Percentiles rank a stretch among this genome's conserved stretches.
These are phyloP conservation scores for Gasterosteus nipponicus DNA, from an alignment of 2,113 vertebrate species.

Conservation along the genomic window DNA sequence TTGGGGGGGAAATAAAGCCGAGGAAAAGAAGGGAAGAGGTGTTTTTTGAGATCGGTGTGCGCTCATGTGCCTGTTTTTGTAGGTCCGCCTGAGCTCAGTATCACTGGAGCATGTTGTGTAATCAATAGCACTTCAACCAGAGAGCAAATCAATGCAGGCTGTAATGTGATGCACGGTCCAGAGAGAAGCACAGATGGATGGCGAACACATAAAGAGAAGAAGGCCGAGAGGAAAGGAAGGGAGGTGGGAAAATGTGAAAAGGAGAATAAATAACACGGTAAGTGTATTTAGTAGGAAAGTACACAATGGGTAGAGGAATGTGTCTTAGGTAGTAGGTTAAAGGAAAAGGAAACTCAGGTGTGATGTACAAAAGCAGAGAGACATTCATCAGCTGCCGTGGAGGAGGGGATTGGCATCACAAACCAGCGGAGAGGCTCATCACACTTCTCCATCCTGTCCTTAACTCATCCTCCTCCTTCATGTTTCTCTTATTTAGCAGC, in stretches of 20 bases:
- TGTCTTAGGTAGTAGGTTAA: not conserved
- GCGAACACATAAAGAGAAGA: conserved; percentile 61
- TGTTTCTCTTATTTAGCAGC: not conserved
- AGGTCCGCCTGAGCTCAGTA: conserved; percentile 53
- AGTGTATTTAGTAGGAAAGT: conserved; percentile 29
- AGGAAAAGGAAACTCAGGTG: conserved; percentile 41
- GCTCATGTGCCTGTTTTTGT: conserved; percentile 31
- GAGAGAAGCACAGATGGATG: conserved; percentile 51
- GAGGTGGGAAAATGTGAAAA: conserved; percentile 14
- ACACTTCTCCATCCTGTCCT: not conserved
- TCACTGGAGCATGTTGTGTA: conserved; percentile 72
- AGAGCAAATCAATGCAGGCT: conserved; percentile 76
- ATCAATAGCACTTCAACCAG: conserved; percentile 80
- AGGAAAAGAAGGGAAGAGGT: not conserved
- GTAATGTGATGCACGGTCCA: conserved; percentile 71
- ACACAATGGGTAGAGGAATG: conserved; percentile 10
- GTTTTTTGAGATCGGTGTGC: conserved; percentile 8
- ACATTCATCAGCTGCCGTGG: conserved; percentile 58
- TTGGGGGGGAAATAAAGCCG: conserved; percentile 6
- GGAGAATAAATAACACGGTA: conserved; percentile 37
- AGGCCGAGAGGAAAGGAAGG: conserved; percentile 22
- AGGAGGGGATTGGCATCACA: too few species aligned
- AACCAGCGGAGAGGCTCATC: too few species aligned
- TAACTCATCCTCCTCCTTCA: not conserved
- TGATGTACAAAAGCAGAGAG: conserved; percentile 21